Base-by-base conservation (phyloP, 2,888 invertebrate species). In the Nephrocerus scutellatus region DNA sequence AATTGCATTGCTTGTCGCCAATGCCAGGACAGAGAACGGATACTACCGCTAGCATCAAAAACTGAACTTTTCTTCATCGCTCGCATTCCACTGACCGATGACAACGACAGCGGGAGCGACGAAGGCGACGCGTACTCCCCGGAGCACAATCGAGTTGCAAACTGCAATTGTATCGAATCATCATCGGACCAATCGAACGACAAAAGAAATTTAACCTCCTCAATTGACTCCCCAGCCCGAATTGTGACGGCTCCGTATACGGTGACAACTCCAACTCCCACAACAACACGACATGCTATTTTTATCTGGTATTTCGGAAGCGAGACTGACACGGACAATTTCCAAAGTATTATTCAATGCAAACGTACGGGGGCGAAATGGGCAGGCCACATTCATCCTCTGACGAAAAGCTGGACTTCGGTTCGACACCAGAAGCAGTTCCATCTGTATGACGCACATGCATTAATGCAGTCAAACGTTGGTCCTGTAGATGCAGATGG, bases 301-400 rank as follows among this genome's bases (percentile, higher is more conserved):
- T 64, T 63, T 53, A 50, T 64, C 28, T 62, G 63, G 62, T 59
- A 66, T 46, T 54, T 57, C 41, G 52, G 52, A 26, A 44, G 33
- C 40, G 50, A 51, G 25, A 24, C 37, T 35, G 43, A 52, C 42
- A 51, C 46, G 45, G 51, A 52, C 48, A 51, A 51, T 41, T 63
- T 54, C 42, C 57, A 57, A 40, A 54, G 60, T 49, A 56, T 57
- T 53, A 61, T 65, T 54, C 62, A 62, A 51, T 55, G 59, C 45
- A 52, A 52, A 37, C 53, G 51, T 49, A 52, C 53, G 36, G 55
- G 51, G 31, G 45, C 59, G 34, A 61, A 61, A 48, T 64, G 63
- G 63, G 57, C 56, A 42, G 63, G 63, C 26, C 41, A 50, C 10
- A 55, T 60, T 21, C 63, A 64, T 43, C 52, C 60, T 25, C 51